Evolutionary conservation across 2,888 invertebrate species (phyloP), one percentile per base, ranked within the genome.

Genomic region (Biston betularia): DNA sequence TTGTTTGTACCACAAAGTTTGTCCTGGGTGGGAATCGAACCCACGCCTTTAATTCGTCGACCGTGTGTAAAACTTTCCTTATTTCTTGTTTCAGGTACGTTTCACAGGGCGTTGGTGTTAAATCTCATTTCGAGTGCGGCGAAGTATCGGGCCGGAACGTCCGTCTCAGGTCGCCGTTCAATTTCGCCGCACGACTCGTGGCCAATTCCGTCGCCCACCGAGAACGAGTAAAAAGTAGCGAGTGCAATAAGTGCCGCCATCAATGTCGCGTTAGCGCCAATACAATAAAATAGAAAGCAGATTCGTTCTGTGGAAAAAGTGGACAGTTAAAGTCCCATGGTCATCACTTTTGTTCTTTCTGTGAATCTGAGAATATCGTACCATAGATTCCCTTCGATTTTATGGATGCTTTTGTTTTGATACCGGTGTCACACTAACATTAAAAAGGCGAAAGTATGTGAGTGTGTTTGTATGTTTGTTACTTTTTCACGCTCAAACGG

Each of bases 261-360:
- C 90, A 90, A 88, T 86, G 90, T 89, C 92, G 89, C 85, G 89
- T 92, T 92, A 91, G 85, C 81, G 83, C 84, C 88, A 83, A 87
- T 85, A 91, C 89, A 91, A 92, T 92, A 91, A 92, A 92, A 92
- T 91, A 90, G 90, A 91, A 91, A 89, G 89, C 88, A 83, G 79
- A 84, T 85, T 86, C 84, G 81, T 80, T 81, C 73, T 71, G 73
- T 76, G 80, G 83, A 83, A 86, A 81, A 83, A 84, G 81, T 80
- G 79, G 6, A 12, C 0, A n/a, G 12, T n/a, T n/a, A 12, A 44
- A 44, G 0, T 38, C 38, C 38, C 38, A 4, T 38, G 38, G 38
- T 6, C 38, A 24, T 38, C 38, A 6, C 9, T 38, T 38, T 38
- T 38, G 38, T 38, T 24, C 24, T 2, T 38, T 38, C 38, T 38